Conservation (phyloP, 2,888 invertebrate genomes). For the Stenurella melanura region DNA sequence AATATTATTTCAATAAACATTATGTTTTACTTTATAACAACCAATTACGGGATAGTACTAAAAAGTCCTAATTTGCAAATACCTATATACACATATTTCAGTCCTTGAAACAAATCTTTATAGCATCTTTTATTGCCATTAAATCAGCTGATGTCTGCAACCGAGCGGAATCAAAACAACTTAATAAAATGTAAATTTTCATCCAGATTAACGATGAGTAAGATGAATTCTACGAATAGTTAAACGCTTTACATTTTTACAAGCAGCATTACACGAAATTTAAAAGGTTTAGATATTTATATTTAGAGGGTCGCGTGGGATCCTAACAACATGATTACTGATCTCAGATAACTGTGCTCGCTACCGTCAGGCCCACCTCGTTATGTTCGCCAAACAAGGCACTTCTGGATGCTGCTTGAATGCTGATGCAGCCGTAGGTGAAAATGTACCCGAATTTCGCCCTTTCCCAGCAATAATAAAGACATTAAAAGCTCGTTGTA, state of each 20-base stretch:
- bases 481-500: conserved; percentile 56
- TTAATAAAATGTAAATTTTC: conserved; percentile 43
- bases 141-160: conserved; percentile 39
- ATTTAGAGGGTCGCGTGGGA: conserved; percentile 61
- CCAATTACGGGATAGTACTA: conserved; percentile 34
- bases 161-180: conserved; percentile 38
- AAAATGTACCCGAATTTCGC: conserved; percentile 30
- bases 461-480: conserved; percentile 51
- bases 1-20: conserved; percentile 1
- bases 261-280: conserved; percentile 62
- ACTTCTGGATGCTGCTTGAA: conserved; percentile 51
- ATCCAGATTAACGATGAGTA: conserved; percentile 33
- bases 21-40: conserved; percentile 28
- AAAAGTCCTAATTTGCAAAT: conserved; percentile 22
- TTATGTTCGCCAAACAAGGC: conserved; percentile 59
- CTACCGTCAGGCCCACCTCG: conserved; percentile 58
- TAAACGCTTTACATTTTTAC: conserved; percentile 57
- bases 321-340: conserved; percentile 61
- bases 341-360: conserved; percentile 58
- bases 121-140: conserved; percentile 31
- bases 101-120: conserved; percentile 39
- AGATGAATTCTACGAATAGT: conserved; percentile 42
- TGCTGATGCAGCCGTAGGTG: conserved; percentile 39
- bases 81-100: conserved; percentile 14
- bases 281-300: conserved; percentile 61